Percentiles rank a stretch among this genome's conserved stretches.
These are phyloP conservation scores for Calliopum simillimum DNA, from an alignment of 2,888 invertebrate genomes.

Conservation along the genomic window DNA sequence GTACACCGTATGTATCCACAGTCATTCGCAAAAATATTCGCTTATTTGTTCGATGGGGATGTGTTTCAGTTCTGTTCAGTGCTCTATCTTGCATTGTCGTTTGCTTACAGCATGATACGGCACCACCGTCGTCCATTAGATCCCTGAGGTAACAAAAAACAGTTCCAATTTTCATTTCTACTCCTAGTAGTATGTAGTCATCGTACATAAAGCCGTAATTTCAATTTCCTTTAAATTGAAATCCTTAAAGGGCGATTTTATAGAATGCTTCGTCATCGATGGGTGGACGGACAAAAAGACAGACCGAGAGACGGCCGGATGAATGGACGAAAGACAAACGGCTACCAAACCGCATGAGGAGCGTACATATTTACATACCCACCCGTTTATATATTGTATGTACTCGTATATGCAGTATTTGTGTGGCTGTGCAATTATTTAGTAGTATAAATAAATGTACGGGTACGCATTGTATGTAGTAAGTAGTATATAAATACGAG, in stretches of 20 bases:
- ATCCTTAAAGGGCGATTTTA: constrained; percentile 61
- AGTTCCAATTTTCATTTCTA: constrained; percentile 47
- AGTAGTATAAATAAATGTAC: constrained; percentile 10
- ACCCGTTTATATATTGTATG: constrained; percentile 26
- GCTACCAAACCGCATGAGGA: constrained; percentile 25
- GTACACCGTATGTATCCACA: constrained; percentile 35
- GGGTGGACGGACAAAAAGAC: constrained; percentile 36
- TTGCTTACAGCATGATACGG: not conserved
- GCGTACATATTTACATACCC: not conserved
- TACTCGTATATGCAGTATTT: not conserved
- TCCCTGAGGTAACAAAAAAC: constrained; percentile 46
- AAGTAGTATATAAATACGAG: not conserved
- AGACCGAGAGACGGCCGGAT: constrained; percentile 28
- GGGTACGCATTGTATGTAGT: not conserved
- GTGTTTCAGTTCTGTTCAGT: not conserved
- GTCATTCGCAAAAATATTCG: not conserved
- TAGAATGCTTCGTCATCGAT: constrained; percentile 33
- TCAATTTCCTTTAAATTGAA: constrained; percentile 61
- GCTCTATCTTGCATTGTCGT: constrained; percentile 4
- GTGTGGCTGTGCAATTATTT: constrained; percentile 16
- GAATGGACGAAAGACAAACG: constrained; percentile 20
- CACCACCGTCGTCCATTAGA: constrained; percentile 54
- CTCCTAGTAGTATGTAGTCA: constrained; percentile 5
- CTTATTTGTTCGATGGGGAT: too few relatives aligned
- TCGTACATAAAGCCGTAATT: constrained; percentile 50